Base-by-base conservation (phyloP, 2,888 invertebrate species). In the Drosophila macrospina region DNA sequence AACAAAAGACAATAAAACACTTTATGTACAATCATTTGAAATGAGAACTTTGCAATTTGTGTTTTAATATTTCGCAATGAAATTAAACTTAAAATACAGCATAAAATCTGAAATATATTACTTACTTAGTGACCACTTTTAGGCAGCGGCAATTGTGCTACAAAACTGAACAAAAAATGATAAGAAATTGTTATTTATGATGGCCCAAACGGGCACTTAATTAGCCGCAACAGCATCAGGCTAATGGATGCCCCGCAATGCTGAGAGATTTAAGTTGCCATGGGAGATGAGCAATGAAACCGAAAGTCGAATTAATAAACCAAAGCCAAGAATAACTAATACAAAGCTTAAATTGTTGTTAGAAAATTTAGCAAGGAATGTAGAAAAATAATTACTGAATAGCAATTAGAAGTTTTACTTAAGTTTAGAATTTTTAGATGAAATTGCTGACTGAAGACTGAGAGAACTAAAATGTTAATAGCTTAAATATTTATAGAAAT, bases 161-260 rank as follows among this genome's bases (percentile, higher is more conserved):
- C 2, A 20, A 20, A 20, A 20, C 3, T 20, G 2, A 20, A 20
- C 1, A 20, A 20, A 61, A 65, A 62, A 51, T 62, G 26, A n/a
- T 32, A 66, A 41, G 34, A 77, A 67, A 77, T 72, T 79, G 69
- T 69, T 52, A 69, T 79, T 79, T 80, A 80, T 80, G 69, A 78
- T 47, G 63, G 51, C 62, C 39, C 61, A 60, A 60, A 51, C 64
- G 50, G 59, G 37, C 68, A 80, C 76, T 82, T 82, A 82, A 87
- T 78, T 87, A 80, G 71, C 78, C 75, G 30, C 67, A 78, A 42
- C 69, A 76, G 16, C 37, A 60, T 51, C 54, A 20, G 34, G 16
- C 51, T 61, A 65, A 68, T 72, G 60, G 67, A 54, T 67, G 69
- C 24, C 68, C 68, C 56, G 63, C 51, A 59, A 66, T 69, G 62